phyloP scores from a whole-genome alignment of 2,888 invertebrate genomes.

The Cataglyphis cursor region DNA sequence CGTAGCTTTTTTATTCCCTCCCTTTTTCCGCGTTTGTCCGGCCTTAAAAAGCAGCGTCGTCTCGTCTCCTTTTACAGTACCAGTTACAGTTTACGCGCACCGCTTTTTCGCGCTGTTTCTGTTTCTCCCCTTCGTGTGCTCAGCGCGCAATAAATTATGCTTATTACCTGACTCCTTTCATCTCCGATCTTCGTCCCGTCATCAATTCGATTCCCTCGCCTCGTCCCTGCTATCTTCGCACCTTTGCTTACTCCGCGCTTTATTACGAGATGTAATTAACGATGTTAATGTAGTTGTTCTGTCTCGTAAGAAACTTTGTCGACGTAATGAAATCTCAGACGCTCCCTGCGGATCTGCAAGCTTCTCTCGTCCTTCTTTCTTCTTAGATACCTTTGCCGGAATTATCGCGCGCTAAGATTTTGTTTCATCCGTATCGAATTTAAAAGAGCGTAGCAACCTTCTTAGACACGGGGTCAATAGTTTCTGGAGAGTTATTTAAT shows the following conservation, averaged over 20 bases:
- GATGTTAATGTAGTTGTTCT: slow-evolving; percentile 52
- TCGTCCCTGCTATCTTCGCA: slow-evolving; percentile 16
- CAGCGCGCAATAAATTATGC: slow-evolving; percentile 30
- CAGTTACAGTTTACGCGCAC: not conserved
- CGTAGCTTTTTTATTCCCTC: not conserved
- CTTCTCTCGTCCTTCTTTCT: slow-evolving; percentile 15
- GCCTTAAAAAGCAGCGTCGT: slow-evolving; percentile 23
- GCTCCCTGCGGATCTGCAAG: not conserved
- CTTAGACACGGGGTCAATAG: not conserved
- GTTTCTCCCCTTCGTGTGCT: not conserved
- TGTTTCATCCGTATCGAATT: slow-evolving; percentile 13
- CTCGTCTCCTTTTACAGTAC: not conserved
- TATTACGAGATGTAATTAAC: slow-evolving; percentile 49
- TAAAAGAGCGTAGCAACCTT: not conserved
- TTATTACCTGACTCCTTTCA: slow-evolving; percentile 21
- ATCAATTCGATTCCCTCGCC: slow-evolving; percentile 28
- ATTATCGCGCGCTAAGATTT: slow-evolving; percentile 4
- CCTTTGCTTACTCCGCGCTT: slow-evolving; percentile 48
- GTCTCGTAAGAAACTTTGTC: slow-evolving; percentile 31
- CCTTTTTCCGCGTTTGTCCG: not conserved
- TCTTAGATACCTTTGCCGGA: not conserved
- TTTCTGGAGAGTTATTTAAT: no score
- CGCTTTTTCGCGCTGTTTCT: not conserved
- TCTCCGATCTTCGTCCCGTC: not conserved
- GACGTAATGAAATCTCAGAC: slow-evolving; percentile 46